Evolutionary conservation across 2,888 invertebrate species (phyloP).

Genomic region (Clostera curtula): DNA sequence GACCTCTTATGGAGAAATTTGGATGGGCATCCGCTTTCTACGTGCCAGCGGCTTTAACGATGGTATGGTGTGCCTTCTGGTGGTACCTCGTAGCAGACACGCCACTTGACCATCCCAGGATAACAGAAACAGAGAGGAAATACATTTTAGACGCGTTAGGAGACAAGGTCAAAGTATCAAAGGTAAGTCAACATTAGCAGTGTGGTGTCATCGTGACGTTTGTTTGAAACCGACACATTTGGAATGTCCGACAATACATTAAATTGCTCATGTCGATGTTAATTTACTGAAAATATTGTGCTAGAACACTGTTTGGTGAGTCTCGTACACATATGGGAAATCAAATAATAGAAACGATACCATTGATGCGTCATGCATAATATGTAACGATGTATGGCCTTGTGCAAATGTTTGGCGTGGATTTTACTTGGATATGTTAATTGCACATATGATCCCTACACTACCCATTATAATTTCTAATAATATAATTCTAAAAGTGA

Average conservation of each 20-base stretch:
- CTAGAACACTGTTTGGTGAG: constrained; percentile 8
- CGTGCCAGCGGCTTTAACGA: constrained; percentile 71
- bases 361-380: constrained; percentile 18
- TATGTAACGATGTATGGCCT: constrained; percentile 5
- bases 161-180: constrained; percentile 69
- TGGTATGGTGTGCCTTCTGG: constrained; percentile 76
- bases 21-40: constrained; percentile 83
- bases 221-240: constrained; percentile 25
- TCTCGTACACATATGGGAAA: constrained; percentile 9
- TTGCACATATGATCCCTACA: too few relatives aligned
- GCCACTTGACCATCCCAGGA: constrained; percentile 77
- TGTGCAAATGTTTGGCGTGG: constrained; percentile 7
- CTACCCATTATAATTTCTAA: too few relatives aligned
- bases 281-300: constrained; percentile 14
- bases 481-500: too few relatives aligned
- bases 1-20: constrained; percentile 74
- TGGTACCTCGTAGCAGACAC: constrained; percentile 78
- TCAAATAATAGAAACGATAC: constrained; percentile 10
- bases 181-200: constrained; percentile 54
- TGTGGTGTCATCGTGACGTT: constrained; percentile 15
- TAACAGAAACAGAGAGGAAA: constrained; percentile 75
- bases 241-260: constrained; percentile 10
- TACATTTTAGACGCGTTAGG: constrained; percentile 78
- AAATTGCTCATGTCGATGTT: constrained; percentile 11
- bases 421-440: constrained; percentile 9